Percentiles rank a stretch among this genome's conserved stretches.
phyloP scores from a whole-genome alignment of 2,113 vertebrate species.

The Lates calcarifer region DNA sequence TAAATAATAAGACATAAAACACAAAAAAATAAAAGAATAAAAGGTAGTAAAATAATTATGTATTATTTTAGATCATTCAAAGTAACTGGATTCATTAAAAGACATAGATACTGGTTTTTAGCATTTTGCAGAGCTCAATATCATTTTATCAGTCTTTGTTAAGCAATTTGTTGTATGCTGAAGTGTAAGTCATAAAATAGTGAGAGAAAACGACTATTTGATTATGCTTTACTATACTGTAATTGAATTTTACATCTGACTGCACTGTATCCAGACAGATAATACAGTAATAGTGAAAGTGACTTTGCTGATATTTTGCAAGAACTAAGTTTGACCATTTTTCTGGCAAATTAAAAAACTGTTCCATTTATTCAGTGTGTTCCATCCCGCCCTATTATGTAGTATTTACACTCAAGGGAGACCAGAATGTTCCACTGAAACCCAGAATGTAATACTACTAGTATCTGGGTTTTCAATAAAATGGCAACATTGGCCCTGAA shows the following conservation, averaged over 20 bases:
- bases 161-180: neutral
- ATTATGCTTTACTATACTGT: neutral
- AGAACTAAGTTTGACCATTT: neutral
- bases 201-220: neutral
- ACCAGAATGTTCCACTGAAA: neutral
- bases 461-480: constrained; percentile 45
- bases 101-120: neutral
- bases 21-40: neutral
- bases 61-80: constrained; percentile 25
- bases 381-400: neutral
- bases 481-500: neutral
- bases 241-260: neutral
- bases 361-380: neutral
- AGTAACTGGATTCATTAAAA: constrained; percentile 3
- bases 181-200: neutral
- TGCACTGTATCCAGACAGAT: neutral
- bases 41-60: constrained; percentile 9
- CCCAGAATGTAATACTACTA: neutral
- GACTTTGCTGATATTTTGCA: neutral
- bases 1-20: constrained; percentile 16
- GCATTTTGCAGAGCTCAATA: neutral
- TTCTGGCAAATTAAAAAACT: neutral
- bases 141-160: neutral
- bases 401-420: neutral
- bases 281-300: neutral